Evolutionary conservation across 2,113 vertebrate genomes (phyloP), one percentile per base, ranked within the genome.

Genomic region (Meles meles): DNA sequence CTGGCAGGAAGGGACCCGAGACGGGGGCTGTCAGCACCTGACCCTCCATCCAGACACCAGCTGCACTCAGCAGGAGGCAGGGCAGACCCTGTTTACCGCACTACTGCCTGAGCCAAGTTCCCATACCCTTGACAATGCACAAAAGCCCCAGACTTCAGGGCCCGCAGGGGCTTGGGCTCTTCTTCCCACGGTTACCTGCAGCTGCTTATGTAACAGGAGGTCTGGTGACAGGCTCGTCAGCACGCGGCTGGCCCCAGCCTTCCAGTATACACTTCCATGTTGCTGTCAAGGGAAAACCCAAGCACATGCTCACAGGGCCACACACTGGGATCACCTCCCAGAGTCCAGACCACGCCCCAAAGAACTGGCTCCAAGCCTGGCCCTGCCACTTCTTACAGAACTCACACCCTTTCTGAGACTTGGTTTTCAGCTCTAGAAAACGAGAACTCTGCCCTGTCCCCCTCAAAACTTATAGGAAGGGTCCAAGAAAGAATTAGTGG

Each of bases 251-350:
- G 99, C 99, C 86, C 99, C 99, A 17, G 93, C 97, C 82, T 98
- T 99, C 99, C 99, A 99, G 96, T 99, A 99, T 23, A 99, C 99
- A 17, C 99, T 99, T 77, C 99, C 99, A 34, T 99, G 99, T 99
- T 99, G 99, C 99, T 99, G 98, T 13, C 76, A 57, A 96, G 52
- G 79, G n/a, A 31, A 92, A 69, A 63, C 13, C 21, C 81, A 88
- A 55, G 52, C 3, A 49, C 34, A 2, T 0, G 34, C 1, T 97
- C 87, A 49, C 0, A 0, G 0, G 6, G 17, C 34, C 72, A 39
- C 39, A 47, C 59, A 31, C 14, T 0, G 2, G 12, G n/a, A 3
- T 39, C 88, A 11, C 47, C 31, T 88, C 37, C 61, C 5, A 13
- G 37, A 80, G 37, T 31, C 79, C 84, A 39, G 80, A 9, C 6